Conservation (phyloP, 2,888 invertebrate species). For the Polia nebulosa region DNA sequence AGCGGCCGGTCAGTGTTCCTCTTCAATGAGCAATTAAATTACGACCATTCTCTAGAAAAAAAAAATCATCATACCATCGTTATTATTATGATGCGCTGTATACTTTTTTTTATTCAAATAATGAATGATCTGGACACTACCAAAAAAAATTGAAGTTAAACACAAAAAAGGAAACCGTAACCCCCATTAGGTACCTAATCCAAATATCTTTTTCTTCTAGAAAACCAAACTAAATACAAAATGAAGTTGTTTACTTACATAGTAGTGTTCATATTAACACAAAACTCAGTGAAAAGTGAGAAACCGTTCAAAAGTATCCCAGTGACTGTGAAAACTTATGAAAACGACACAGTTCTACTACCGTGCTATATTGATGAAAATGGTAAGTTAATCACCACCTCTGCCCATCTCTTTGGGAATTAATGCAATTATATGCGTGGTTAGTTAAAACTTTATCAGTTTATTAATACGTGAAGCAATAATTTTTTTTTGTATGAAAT, state of each 20-base stretch:
- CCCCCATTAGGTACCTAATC: background rate
- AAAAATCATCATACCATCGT: too few species aligned
- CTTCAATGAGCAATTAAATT: too few species aligned
- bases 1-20: background rate
- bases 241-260: slow-evolving; percentile 64
- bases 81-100: too few species aligned
- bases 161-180: background rate
- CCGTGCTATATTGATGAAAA: slow-evolving; percentile 94
- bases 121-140: too few species aligned
- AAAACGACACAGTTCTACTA: slow-evolving; percentile 94
- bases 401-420: too few species aligned
- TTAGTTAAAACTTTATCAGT: too few species aligned
- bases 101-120: too few species aligned
- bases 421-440: too few species aligned
- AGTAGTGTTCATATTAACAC: slow-evolving; percentile 60
- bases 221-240: slow-evolving; percentile 3
- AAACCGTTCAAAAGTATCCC: slow-evolving; percentile 93
- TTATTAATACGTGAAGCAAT: too few species aligned
- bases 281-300: slow-evolving; percentile 74
- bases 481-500: too few species aligned
- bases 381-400: slow-evolving; percentile 85
- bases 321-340: slow-evolving; percentile 94
- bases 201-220: slow-evolving; percentile 2
- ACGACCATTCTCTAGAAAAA: background rate
- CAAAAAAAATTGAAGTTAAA: too few species aligned